A percentile compares a stretch with the other conserved stretches of the same genome.
Evolutionary conservation across 2,797 vertebrate species (phyloP).

Genomic region (Hozukius guyotensis): DNA sequence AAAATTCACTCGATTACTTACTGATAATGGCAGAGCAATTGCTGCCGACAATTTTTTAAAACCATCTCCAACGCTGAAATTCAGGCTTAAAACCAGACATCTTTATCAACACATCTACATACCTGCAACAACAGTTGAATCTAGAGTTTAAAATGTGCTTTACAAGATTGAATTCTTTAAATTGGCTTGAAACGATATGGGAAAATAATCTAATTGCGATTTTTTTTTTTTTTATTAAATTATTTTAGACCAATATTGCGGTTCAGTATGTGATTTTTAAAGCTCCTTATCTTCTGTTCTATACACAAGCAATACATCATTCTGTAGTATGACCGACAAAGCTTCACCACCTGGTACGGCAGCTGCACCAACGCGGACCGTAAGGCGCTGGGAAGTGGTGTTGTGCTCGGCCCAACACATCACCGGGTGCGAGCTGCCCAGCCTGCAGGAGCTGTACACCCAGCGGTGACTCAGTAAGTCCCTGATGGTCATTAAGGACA

Average conservation of each 20-base stretch:
- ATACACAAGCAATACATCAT: background rate
- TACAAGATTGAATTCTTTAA: background rate
- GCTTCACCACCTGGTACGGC: no score
- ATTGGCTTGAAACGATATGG: background rate
- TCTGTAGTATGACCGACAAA: background rate
- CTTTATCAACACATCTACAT: background rate
- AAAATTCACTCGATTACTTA: background rate
- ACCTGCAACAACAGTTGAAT: background rate
- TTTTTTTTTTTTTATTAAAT: background rate
- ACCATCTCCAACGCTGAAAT: no score
- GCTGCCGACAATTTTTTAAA: no score
- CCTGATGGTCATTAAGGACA: no score
- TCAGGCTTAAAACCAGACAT: no score
- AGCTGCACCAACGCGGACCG: no score
- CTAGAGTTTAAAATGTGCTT: background rate
- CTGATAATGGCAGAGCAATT: background rate
- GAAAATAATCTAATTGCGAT: background rate
- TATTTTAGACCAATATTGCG: background rate
- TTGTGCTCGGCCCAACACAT: no score
- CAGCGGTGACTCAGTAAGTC: no score
- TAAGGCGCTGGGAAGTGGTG: no score
- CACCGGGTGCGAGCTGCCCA: no score
- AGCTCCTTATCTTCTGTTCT: background rate
- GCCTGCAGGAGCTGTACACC: no score
- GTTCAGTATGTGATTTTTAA: background rate